phyloP scores from a whole-genome alignment of 2,113 vertebrate genomes.

The Struthidea cinerea region DNA sequence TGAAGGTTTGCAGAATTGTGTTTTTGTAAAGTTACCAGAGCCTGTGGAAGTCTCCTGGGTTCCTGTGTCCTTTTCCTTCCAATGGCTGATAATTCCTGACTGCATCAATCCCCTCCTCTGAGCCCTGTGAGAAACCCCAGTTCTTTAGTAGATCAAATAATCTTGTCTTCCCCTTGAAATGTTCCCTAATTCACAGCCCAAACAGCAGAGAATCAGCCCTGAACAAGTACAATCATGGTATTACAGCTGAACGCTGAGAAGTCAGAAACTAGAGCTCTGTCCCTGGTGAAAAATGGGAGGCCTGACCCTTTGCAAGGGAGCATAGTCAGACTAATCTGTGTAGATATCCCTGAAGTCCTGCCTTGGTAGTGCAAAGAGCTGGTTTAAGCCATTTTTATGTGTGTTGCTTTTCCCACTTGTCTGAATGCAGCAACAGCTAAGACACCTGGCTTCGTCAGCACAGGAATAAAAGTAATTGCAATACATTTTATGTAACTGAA shows the following conservation, averaged over 20 bases:
- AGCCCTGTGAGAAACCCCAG: background rate
- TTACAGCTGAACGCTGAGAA: background rate
- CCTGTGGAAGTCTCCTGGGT: background rate
- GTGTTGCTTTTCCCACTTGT: background rate
- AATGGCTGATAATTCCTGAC: background rate
- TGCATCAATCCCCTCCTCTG: background rate
- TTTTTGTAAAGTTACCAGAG: background rate
- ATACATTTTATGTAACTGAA: background rate
- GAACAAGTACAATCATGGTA: background rate
- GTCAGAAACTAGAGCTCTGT: background rate
- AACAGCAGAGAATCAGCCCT: background rate
- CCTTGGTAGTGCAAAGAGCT: background rate
- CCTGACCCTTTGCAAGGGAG: background rate
- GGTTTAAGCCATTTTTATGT: background rate
- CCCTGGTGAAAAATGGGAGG: background rate
- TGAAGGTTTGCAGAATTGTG: background rate
- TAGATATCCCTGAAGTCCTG: background rate
- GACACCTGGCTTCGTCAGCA: background rate
- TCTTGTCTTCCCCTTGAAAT: background rate
- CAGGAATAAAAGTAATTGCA: background rate
- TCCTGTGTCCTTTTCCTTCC: background rate
- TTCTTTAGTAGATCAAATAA: background rate
- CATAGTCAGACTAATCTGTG: background rate
- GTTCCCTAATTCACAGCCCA: background rate
- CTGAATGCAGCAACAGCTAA: background rate